phyloP scores from a whole-genome alignment of 1,140 invertebrate genomes.

The Drosophila takahashii region DNA sequence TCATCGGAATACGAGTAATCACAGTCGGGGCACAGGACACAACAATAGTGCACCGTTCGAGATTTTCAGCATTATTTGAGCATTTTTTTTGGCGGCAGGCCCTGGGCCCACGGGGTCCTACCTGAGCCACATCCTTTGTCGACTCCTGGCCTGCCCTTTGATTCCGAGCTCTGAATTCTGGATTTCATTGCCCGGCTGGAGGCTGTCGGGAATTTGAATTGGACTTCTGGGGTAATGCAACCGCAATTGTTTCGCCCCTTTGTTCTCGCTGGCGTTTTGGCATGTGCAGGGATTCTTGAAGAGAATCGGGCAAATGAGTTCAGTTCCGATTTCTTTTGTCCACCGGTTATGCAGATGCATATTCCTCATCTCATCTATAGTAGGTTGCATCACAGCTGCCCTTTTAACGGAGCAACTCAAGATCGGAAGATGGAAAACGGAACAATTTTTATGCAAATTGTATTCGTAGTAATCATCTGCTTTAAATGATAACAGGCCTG shows the following conservation, averaged over 20 bases:
- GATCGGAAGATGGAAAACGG: constrained; percentile 4
- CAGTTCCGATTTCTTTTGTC: constrained; percentile 20
- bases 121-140: constrained; percentile 67
- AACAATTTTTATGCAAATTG: neutral
- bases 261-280: constrained; percentile 66
- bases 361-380: constrained; percentile 29
- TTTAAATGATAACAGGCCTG: neutral
- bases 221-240: constrained; percentile 65
- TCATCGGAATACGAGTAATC: constrained; percentile 61
- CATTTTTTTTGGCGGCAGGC: constrained; percentile 69
- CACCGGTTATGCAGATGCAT: constrained; percentile 56
- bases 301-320: constrained; percentile 60
- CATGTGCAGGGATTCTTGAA: constrained; percentile 69
- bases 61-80: constrained; percentile 37
- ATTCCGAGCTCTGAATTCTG: constrained; percentile 59
- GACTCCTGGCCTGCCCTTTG: constrained; percentile 53
- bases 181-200: constrained; percentile 58
- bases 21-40: constrained; percentile 52
- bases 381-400: constrained; percentile 69
- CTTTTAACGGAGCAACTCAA: constrained; percentile 3
- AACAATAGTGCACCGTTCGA: constrained; percentile 72
- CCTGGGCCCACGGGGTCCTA: constrained; percentile 30
- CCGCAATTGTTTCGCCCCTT: constrained; percentile 70
- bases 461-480: neutral
- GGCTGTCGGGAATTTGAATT: constrained; percentile 51